Conservation (phyloP, 2,888 invertebrate species). For the Spilarctia lutea region DNA sequence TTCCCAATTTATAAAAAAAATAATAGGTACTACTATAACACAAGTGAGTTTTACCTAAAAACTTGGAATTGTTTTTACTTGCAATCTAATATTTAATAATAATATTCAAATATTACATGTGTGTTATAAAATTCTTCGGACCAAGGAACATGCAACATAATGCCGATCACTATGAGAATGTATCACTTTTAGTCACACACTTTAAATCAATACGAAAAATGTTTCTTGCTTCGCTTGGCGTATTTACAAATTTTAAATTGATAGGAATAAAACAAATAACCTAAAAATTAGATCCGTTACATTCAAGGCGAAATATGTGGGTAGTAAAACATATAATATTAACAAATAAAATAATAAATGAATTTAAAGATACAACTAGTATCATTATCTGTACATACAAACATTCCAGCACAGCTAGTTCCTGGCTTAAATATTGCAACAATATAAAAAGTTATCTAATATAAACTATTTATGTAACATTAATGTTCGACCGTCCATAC, state of each 20-base stretch:
- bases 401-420: constrained; percentile 70
- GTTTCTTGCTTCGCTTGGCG: constrained; percentile 66
- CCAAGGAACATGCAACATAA: constrained; percentile 50
- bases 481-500: constrained; percentile 65
- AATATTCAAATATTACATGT: constrained; percentile 67
- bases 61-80: constrained; percentile 73
- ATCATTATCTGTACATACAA: constrained; percentile 68
- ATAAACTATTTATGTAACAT: constrained; percentile 66
- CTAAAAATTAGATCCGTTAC: constrained; percentile 24
- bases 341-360: constrained; percentile 54
- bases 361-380: constrained; percentile 54
- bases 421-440: constrained; percentile 73
- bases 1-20: constrained; percentile 69
- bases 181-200: constrained; percentile 40
- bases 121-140: constrained; percentile 55
- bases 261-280: constrained; percentile 39
- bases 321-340: too few relatives aligned
- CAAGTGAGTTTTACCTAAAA: constrained; percentile 68
- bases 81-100: constrained; percentile 59
- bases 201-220: constrained; percentile 44
- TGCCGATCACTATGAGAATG: constrained; percentile 44
- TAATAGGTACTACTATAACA: constrained; percentile 69
- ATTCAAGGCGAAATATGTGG: constrained; percentile 21
- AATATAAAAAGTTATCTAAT: constrained; percentile 69
- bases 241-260: constrained; percentile 65